Evolutionary conservation across 2,888 invertebrate species (phyloP), one percentile per base, ranked within the genome.

Genomic region (Lochmaea capreae): DNA sequence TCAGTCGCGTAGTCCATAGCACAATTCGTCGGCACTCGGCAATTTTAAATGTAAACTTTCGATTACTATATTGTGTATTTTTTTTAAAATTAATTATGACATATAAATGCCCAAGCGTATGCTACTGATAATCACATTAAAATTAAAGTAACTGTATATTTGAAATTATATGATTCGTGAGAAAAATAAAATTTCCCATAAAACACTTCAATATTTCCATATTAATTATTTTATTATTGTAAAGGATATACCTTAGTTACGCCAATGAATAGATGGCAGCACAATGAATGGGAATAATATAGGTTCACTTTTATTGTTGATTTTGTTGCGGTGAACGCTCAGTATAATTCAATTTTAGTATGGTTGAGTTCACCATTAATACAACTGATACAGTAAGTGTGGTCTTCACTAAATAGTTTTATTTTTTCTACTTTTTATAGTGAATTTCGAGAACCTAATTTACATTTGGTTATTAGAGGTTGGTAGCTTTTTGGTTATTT

Each of bases 291-390:
- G 78, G 81, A 82, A 82, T 79, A 79, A 59, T 78, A 74, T 75
- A 81, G 79, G 77, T 79, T 83, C 83, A 84, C 74, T 77, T 76
- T 84, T 84, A 83, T 83, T 84, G 82, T 83, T 83, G 78, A 79
- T 81, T 76, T 79, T 79, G 82, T 81, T 80, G 80, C 79, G 83
- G 83, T 81, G 80, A 80, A 71, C 80, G 80, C 78, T 77, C 77
- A 74, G 78, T 78, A 74, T 75, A 76, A 77, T 76, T 68, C 68
- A 66, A 73, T 69, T 79, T 72, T 71, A 73, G 73, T 74, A 79
- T 79, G 79, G 79, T 79, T 58, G 79, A 79, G 76, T 79, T 79
- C 72, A 78, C 78, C 58, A 67, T 79, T 59, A 67, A 49, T 58
- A 74, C 80, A 65, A 12, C 61, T 33, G 81, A 83, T 62, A 68